A percentile compares a stretch with the other conserved stretches of the same genome.
phyloP scores from a whole-genome alignment of 2,797 vertebrate genomes.

The Fundulus diaphanus region DNA sequence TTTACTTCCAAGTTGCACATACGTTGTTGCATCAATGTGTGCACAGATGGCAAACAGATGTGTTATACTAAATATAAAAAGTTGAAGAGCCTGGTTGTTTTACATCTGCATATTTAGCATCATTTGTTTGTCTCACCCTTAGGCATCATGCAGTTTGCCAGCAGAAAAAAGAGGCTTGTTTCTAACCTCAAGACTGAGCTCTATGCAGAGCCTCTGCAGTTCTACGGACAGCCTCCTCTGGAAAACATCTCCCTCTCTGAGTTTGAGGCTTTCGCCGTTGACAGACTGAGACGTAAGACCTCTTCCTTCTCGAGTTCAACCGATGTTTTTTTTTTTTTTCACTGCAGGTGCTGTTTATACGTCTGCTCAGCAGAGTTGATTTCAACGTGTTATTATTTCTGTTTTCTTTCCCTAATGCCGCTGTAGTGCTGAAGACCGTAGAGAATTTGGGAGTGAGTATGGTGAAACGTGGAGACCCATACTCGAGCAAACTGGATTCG shows the following conservation, averaged over 20 bases:
- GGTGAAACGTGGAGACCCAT: conserved; percentile 76
- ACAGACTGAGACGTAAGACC: conserved; percentile 89
- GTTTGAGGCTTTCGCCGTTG: conserved; percentile 92
- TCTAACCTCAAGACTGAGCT: conserved; percentile 67
- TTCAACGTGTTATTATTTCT: neutral
- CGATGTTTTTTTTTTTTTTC: neutral
- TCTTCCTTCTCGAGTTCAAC: neutral
- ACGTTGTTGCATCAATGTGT: neutral
- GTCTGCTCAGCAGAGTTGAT: neutral
- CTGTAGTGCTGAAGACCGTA: conserved; percentile 90
- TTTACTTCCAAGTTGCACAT: neutral
- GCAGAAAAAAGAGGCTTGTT: conserved; percentile 55
- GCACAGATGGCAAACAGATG: neutral
- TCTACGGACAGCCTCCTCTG: conserved; percentile 89
- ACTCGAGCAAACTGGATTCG: conserved; percentile 75
- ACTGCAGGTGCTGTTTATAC: neutral
- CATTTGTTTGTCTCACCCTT: neutral
- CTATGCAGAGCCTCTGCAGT: conserved; percentile 89
- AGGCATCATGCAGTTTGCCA: conserved; percentile 67
- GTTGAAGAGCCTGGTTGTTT: neutral
- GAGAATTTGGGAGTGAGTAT: conserved; percentile 91
- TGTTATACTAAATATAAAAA: neutral
- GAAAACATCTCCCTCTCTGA: conserved; percentile 91
- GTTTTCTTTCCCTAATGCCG: conserved; percentile 3
- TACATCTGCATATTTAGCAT: neutral